Base-by-base conservation (phyloP, 2,113 vertebrate species). In the Piaya cayana region DNA sequence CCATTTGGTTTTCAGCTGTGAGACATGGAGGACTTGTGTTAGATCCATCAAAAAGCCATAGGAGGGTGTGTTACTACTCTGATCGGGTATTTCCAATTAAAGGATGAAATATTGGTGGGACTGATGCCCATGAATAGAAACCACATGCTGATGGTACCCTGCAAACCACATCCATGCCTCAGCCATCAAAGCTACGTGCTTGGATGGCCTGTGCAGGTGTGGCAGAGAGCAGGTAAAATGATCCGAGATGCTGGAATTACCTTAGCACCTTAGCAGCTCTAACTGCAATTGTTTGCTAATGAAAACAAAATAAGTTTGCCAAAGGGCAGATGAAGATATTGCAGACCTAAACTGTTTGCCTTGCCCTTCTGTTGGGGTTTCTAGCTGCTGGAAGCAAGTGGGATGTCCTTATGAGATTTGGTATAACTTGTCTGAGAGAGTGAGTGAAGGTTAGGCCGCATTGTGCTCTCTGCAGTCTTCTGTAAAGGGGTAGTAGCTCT, bases 251-350 rank as follows among this genome's bases (percentile, higher is more conserved):
- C 18, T 5, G 5, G 7, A 25, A 50, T 26, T 56, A 32, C 36
- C 45, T 69, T 2, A 2, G 30, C 30, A 88, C 53, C 25, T n/a
- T n/a, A n/a, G n/a, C 0, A 0, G 14, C 63, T 80, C 32, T 36
- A 49, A 23, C 43, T 65, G 32, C 22, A 22, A 23, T 27, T 76
- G n/a, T 45, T 13, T 49, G 71, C 36, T 86, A 30, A 7, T 62
- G 47, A 45, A 72, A 39, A 58, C 9, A 71, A 72, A 82, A 36
- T 30, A 76, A 62, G 12, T 59, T 74, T 62, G 5, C 55, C 63
- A 42, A 67, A 65, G n/a, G 43, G 19, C 17, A 50, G 22, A 43
- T 49, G 4, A 20, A 53, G 34, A 83, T 9, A 15, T 60, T 22
- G 16, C 19, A 52, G 49, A 68, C n/a, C 49, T 80, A 55, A 65